Conservation (phyloP, 2,888 invertebrate species). For the Microctonus brassicae region DNA sequence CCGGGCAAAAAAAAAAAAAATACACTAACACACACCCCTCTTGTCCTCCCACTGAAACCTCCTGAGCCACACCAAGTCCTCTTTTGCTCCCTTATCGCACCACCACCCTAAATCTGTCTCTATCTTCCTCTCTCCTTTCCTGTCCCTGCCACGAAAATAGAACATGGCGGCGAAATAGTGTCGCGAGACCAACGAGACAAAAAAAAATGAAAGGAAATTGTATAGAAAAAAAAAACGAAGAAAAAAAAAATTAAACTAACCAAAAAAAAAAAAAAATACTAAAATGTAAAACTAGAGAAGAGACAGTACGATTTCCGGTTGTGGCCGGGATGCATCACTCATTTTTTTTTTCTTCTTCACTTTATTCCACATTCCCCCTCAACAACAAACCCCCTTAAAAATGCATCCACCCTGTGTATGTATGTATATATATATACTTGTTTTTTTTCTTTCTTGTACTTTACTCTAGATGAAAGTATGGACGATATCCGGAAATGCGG, state of each 20-base stretch:
- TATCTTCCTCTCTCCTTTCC: slow-evolving; percentile 22
- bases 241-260: not conserved
- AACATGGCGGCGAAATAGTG: slow-evolving; percentile 15
- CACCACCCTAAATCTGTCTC: not conserved
- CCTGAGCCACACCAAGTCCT: slow-evolving; percentile 5
- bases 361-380: not conserved
- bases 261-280: not conserved
- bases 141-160: slow-evolving; percentile 11
- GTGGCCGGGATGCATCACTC: slow-evolving; percentile 21
- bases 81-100: slow-evolving; percentile 14
- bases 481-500: not conserved
- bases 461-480: not conserved
- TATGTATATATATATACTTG: not conserved
- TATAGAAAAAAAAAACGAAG: not conserved
- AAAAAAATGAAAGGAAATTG: not conserved
- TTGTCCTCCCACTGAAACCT: slow-evolving; percentile 13
- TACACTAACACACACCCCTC: slow-evolving; percentile 12
- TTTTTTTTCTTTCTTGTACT: not conserved
- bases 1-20: slow-evolving; percentile 33
- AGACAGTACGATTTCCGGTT: slow-evolving; percentile 16
- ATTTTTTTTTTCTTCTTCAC: slow-evolving; percentile 3
- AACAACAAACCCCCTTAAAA: not conserved
- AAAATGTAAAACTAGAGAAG: not conserved
- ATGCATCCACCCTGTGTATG: not conserved
- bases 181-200: not conserved